Percentiles rank a stretch among this genome's conserved stretches.
Evolutionary conservation across 2,113 vertebrate genomes (phyloP).

Genomic region (Chlorocebus sabaeus): DNA sequence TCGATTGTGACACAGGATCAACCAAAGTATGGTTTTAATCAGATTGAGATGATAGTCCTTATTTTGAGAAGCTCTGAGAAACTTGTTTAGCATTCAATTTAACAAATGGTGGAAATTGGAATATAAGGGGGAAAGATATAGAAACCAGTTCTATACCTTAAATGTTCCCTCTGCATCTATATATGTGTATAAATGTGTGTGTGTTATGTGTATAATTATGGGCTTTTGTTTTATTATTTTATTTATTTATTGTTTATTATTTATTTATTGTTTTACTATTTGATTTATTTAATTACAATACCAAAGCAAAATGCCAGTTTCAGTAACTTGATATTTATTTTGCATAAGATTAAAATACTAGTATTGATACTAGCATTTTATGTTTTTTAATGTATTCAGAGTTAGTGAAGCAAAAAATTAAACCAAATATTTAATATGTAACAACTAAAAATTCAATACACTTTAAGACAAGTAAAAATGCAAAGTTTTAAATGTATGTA

Average conservation of each 20-base stretch:
- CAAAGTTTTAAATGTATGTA: not conserved
- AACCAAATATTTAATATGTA: not conserved
- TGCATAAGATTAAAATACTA: not conserved
- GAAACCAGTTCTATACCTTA: not conserved
- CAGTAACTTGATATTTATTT: not conserved
- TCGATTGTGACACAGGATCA: not conserved
- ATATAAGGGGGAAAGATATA: not conserved
- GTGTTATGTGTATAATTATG: not conserved
- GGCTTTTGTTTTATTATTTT: not conserved
- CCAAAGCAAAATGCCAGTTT: not conserved
- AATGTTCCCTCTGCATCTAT: not conserved
- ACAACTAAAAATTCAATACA: not conserved
- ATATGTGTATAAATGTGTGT: no score
- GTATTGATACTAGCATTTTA: not conserved
- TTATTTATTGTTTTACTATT: not conserved
- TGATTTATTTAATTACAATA: not conserved
- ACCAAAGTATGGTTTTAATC: not conserved
- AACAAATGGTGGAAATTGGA: not conserved
- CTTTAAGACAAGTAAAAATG: not conserved
- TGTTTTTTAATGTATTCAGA: not conserved
- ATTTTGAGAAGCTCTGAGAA: not conserved
- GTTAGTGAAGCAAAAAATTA: constrained; percentile 24
- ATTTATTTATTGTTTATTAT: not conserved
- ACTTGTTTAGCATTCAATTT: not conserved
- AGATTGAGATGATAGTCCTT: not conserved